These are phyloP conservation scores for Actinia tenebrosa DNA, from an alignment of 64 coral and sea anemone genomes.

Conservation along the genomic window DNA sequence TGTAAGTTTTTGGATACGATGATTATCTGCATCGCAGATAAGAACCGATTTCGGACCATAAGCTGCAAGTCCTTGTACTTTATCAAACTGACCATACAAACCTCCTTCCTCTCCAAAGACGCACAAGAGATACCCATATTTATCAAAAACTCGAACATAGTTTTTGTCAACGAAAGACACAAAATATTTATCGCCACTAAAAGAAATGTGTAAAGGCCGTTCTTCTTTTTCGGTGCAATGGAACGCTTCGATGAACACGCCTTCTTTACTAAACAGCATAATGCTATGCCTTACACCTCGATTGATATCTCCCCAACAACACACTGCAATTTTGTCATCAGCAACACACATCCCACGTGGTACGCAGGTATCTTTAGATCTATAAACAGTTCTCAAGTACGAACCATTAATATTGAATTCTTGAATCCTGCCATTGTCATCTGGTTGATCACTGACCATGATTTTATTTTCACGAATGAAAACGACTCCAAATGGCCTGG, in stretches of 20 bases:
- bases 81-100: constrained; percentile 45
- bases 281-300: background rate
- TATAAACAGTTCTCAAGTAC: background rate
- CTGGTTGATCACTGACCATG: constrained; percentile 63
- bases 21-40: constrained; percentile 65
- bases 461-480: background rate
- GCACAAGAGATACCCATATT: constrained; percentile 34
- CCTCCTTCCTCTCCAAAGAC: constrained; percentile 54
- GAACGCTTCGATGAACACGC: background rate
- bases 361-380: background rate
- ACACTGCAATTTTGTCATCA: background rate
- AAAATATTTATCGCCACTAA: background rate
- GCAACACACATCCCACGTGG: background rate
- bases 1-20: background rate
- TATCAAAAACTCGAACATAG: background rate
- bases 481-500: constrained; percentile 59
- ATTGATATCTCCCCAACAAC: background rate
- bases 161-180: background rate
- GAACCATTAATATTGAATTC: constrained; percentile 36
- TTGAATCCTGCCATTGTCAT: constrained; percentile 60
- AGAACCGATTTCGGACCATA: constrained; percentile 55
- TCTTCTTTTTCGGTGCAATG: too few species aligned
- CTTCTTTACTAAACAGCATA: background rate
- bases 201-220: background rate
- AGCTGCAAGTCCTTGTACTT: constrained; percentile 3